Evolutionary conservation across 2,888 invertebrate species (phyloP).

Genomic region (Brachypterus glaber): DNA sequence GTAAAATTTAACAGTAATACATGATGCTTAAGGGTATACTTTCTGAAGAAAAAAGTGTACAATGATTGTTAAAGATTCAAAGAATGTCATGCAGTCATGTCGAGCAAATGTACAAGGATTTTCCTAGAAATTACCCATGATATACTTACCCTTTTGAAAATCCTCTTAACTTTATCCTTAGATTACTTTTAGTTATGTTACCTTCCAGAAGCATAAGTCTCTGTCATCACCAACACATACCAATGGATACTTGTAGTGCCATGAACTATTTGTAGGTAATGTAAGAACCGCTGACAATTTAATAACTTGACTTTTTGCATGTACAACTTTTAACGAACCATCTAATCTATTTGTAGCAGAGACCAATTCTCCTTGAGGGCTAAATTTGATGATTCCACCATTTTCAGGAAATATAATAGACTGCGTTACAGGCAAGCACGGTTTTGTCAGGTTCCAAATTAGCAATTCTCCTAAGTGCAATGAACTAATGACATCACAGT

Average conservation of each 20-base stretch:
- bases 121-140: too few relatives aligned
- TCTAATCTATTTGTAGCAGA: slow-evolving; percentile 60
- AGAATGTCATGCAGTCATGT: too few relatives aligned
- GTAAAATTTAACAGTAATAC: too few relatives aligned
- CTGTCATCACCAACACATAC: slow-evolving; percentile 51
- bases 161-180: too few relatives aligned
- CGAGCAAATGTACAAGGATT: too few relatives aligned
- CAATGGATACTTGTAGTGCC: slow-evolving; percentile 55
- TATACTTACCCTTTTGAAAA: too few relatives aligned
- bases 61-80: too few relatives aligned
- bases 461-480: slow-evolving; percentile 57
- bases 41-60: too few relatives aligned
- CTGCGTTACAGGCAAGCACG: slow-evolving; percentile 54
- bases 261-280: slow-evolving; percentile 50
- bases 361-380: slow-evolving; percentile 52
- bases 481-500: slow-evolving; percentile 52
- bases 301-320: slow-evolving; percentile 48
- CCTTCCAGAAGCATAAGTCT: slow-evolving; percentile 53
- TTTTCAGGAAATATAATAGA: slow-evolving; percentile 55
- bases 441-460: slow-evolving; percentile 58
- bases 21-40: too few relatives aligned
- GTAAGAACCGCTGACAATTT: slow-evolving; percentile 46
- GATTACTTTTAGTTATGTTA: too few relatives aligned
- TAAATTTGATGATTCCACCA: slow-evolving; percentile 52
- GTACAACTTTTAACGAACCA: slow-evolving; percentile 54